These are phyloP conservation scores for Paradoxurus hermaphroditus DNA, from an alignment of 2,113 vertebrate genomes.

Conservation along the genomic window DNA sequence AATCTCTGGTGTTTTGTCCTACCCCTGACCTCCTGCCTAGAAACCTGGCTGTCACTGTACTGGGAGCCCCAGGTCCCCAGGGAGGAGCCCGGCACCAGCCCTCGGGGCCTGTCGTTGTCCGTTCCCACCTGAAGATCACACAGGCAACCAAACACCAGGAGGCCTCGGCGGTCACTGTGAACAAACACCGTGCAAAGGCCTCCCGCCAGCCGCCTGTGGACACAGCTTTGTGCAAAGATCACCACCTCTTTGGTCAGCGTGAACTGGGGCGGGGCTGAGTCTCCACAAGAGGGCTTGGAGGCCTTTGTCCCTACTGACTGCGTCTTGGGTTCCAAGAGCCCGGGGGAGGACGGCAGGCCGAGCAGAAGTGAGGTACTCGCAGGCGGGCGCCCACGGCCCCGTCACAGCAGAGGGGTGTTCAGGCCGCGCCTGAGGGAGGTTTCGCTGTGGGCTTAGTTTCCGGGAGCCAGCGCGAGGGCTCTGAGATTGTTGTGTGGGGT, in stretches of 20 bases:
- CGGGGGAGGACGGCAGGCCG: not conserved
- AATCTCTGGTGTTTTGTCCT: not conserved
- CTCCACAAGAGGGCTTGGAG: fast-evolving
- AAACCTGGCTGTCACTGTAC: not conserved
- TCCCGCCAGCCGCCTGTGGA: fast-evolving
- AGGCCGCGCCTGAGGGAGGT: not conserved
- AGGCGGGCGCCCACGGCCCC: not conserved
- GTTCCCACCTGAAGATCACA: not conserved
- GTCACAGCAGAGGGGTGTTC: fast-evolving
- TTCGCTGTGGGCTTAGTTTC: not conserved
- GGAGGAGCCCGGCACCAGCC: fast-evolving
- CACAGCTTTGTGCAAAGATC: fast-evolving
- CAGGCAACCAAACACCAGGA: not conserved
- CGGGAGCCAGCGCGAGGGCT: not conserved
- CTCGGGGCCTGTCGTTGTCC: not conserved
- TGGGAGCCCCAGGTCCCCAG: not conserved
- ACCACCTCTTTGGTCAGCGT: fast-evolving
- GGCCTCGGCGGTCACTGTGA: not conserved
- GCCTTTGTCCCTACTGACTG: fast-evolving
- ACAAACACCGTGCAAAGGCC: fast-evolving
- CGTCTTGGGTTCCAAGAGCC: too few species aligned
- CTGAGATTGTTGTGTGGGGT: fast-evolving
- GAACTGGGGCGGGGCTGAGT: fast-evolving
- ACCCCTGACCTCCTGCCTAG: not conserved
- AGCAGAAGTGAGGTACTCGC: fast-evolving